A percentile compares a stretch with the other conserved stretches of the same genome.
Evolutionary conservation across 2,113 vertebrate genomes (phyloP).

Genomic region (Oreochromis tanganicae): DNA sequence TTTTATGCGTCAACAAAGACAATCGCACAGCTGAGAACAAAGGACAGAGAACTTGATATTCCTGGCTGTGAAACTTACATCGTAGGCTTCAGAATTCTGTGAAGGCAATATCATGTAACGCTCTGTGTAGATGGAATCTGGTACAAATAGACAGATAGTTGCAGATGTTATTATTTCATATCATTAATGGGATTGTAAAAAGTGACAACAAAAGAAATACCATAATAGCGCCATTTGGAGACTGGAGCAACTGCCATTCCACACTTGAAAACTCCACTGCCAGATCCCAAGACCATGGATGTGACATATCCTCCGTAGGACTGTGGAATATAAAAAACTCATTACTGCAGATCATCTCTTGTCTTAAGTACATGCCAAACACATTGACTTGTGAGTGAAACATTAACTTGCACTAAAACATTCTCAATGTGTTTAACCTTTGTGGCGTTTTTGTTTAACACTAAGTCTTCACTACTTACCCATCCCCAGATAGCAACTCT

Average conservation of each 20-base stretch:
- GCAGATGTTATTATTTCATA: neutral
- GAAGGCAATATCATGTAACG: conserved; percentile 88
- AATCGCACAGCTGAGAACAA: neutral
- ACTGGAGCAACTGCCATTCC: conserved; percentile 96
- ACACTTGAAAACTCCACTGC: conserved; percentile 90
- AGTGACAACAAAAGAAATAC: conserved; percentile 70
- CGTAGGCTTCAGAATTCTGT: conserved; percentile 76
- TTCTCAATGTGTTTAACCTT: neutral
- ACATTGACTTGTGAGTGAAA: neutral
- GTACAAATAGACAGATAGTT: neutral
- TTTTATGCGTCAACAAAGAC: neutral
- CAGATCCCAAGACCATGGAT: conserved; percentile 92
- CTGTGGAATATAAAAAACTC: conserved; percentile 67
- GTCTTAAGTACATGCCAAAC: neutral
- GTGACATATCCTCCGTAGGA: conserved; percentile 97
- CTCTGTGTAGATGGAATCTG: conserved; percentile 83
- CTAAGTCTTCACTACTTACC: conserved; percentile 74
- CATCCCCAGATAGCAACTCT: conserved; percentile 96
- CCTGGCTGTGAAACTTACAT: conserved; percentile 66
- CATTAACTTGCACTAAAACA: conserved; percentile 3
- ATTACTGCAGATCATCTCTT: neutral
- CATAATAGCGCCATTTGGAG: conserved; percentile 94
- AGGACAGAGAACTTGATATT: neutral
- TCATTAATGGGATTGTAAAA: neutral
- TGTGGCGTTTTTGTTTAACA: neutral